phyloP scores from a whole-genome alignment of 2,797 vertebrate genomes.

The Anabacerthia variegaticeps region DNA sequence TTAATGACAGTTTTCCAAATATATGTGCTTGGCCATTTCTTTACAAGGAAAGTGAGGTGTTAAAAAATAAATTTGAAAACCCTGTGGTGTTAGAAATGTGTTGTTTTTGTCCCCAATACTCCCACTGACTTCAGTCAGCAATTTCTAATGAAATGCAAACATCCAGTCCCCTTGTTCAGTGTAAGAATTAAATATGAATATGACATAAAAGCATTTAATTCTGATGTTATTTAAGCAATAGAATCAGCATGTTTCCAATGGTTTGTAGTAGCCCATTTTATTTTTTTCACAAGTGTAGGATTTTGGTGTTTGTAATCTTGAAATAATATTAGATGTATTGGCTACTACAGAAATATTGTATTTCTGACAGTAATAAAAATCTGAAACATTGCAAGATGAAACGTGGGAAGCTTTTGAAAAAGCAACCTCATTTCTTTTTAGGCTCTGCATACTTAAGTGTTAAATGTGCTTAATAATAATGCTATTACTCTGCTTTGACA shows the following conservation, averaged over 20 bases:
- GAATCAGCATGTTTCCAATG: not conserved
- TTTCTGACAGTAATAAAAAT: not conserved
- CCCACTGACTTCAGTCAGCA: not conserved
- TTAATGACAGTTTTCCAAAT: not conserved
- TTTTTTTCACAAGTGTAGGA: not conserved
- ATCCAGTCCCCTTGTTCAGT: not conserved
- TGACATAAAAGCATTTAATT: not conserved
- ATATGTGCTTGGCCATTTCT: not conserved
- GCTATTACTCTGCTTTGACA: not conserved
- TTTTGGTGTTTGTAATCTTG: not conserved
- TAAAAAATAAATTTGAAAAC: not conserved
- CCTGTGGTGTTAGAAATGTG: not conserved
- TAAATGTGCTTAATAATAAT: not conserved
- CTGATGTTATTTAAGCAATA: not conserved
- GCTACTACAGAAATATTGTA: not conserved
- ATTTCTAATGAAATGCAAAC: not conserved
- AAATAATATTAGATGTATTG: not conserved
- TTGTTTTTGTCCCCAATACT: not conserved
- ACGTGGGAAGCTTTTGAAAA: not conserved
- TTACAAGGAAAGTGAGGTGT: not conserved
- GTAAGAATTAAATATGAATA: not conserved
- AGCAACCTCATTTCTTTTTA: not conserved
- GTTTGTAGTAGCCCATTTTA: not conserved
- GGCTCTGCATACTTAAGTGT: not conserved
- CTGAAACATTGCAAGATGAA: not conserved